Evolutionary conservation across 2,797 vertebrate species (phyloP).

Genomic region (Tenualosa thibaudeaui): DNA sequence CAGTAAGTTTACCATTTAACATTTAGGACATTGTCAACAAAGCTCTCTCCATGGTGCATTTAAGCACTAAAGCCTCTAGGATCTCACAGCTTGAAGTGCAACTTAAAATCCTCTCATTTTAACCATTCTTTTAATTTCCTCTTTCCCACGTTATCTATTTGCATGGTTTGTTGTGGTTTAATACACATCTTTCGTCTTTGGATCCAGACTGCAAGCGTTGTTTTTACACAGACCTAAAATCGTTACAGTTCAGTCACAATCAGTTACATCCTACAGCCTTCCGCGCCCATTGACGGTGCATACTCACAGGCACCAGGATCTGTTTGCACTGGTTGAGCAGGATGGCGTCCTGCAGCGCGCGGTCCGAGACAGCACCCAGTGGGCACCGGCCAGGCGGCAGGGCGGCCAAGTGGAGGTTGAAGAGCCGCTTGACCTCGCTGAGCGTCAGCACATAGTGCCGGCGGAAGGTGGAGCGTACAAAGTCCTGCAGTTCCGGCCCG

Average conservation of each 20-base stretch:
- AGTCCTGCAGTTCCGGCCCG: slow-evolving; percentile 83
- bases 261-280: too few relatives aligned
- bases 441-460: slow-evolving; percentile 93
- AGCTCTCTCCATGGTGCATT: not conserved
- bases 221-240: too few relatives aligned
- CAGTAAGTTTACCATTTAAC: not conserved
- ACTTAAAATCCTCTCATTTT: not conserved
- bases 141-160: not conserved
- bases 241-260: too few relatives aligned
- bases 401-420: slow-evolving; percentile 93
- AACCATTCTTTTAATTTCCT: not conserved
- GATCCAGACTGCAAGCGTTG: too few relatives aligned
- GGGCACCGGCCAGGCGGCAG: slow-evolving; percentile 84
- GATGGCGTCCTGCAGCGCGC: slow-evolving; percentile 91
- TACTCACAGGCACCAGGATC: slow-evolving; percentile 99
- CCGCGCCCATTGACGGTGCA: not conserved
- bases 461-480: slow-evolving; percentile 85
- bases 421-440: slow-evolving; percentile 94
- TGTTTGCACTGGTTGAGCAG: slow-evolving; percentile 90
- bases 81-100: not conserved
- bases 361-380: slow-evolving; percentile 90
- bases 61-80: not conserved
- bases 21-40: not conserved
- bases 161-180: too few relatives aligned
- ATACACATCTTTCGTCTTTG: too few relatives aligned